Evolutionary conservation across 2,888 invertebrate genomes (phyloP).

Genomic region (Ischnura elegans): DNA sequence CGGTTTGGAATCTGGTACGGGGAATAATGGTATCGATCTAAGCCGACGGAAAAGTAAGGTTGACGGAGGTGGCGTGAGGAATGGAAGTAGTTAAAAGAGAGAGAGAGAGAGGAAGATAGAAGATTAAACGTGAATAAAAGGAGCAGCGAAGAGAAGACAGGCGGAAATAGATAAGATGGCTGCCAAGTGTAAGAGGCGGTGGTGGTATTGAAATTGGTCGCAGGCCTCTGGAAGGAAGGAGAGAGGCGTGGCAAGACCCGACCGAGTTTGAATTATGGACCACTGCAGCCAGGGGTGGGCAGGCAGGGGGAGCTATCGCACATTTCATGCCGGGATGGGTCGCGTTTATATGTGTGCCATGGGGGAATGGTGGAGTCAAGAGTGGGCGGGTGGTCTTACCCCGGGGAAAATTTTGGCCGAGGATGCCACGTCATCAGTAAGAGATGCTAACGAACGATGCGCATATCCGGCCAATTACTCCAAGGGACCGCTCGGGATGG

Average conservation of each 20-base stretch:
- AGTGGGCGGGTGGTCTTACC: too few relatives aligned
- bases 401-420: not conserved
- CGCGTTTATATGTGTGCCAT: not conserved
- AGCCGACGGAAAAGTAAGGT: too few relatives aligned
- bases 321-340: not conserved
- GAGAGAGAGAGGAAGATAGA: not conserved
- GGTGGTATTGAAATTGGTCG: conserved; percentile 25
- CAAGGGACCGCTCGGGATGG: too few relatives aligned
- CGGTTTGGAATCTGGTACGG: too few relatives aligned
- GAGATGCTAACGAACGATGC: too few relatives aligned
- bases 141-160: not conserved
- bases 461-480: too few relatives aligned
- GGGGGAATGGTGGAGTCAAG: not conserved
- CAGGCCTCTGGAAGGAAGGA: not conserved
- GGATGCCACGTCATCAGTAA: too few relatives aligned
- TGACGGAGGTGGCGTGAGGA: too few relatives aligned
- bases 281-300: not conserved
- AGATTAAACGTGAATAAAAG: conserved; percentile 32
- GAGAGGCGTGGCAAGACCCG: not conserved
- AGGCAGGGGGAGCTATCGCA: not conserved
- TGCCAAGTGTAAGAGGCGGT: not conserved
- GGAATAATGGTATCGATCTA: too few relatives aligned
- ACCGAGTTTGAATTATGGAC: not conserved
- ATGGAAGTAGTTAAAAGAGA: not conserved
- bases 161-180: conserved; percentile 23